A percentile compares a stretch with the other conserved stretches of the same genome.
Evolutionary conservation across 1,140 invertebrate species (phyloP).

Genomic region (Ceratoteleas bidentatus): DNA sequence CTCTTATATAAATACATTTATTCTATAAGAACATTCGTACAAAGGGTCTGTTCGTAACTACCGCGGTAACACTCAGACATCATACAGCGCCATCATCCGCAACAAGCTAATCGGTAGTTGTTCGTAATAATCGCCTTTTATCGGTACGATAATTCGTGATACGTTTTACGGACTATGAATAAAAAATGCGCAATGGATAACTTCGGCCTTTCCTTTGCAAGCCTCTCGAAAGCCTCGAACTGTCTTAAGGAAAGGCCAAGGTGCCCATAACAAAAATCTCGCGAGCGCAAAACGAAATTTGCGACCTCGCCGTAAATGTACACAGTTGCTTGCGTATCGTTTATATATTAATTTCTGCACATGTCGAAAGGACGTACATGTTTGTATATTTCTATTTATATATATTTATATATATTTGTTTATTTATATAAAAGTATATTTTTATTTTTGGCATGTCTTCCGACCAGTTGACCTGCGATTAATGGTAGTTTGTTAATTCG

Average conservation of each 20-base stretch:
- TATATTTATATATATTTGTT: slow-evolving; percentile 48
- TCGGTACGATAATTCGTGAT: slow-evolving; percentile 13
- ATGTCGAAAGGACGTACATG: no score
- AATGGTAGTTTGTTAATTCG: slow-evolving; percentile 37
- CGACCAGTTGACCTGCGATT: slow-evolving; percentile 72
- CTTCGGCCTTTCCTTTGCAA: slow-evolving; percentile 78
- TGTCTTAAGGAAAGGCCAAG: slow-evolving; percentile 78
- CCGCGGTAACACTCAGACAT: slow-evolving; percentile 23
- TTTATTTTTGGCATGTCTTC: slow-evolving; percentile 80
- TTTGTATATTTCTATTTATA: slow-evolving; percentile 57
- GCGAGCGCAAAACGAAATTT: slow-evolving; percentile 26
- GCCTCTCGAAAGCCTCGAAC: slow-evolving; percentile 13
- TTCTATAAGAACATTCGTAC: slow-evolving; percentile 50
- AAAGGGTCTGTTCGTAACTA: slow-evolving; percentile 23
- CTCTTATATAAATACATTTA: slow-evolving; percentile 56
- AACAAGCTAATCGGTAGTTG: slow-evolving; percentile 20
- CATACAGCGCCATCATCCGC: slow-evolving; percentile 9
- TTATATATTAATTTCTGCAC: no score
- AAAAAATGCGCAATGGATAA: slow-evolving; percentile 72
- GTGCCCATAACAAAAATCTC: slow-evolving; percentile 73
- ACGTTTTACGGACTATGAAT: slow-evolving; percentile 29
- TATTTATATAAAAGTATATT: slow-evolving; percentile 73
- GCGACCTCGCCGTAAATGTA: slow-evolving; percentile 26
- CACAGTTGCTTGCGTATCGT: slow-evolving; percentile 18
- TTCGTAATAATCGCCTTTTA: slow-evolving; percentile 30